Evolutionary conservation across 2,113 vertebrate genomes (phyloP), one percentile per base, ranked within the genome.

Genomic region (Triplophysa rosa): DNA sequence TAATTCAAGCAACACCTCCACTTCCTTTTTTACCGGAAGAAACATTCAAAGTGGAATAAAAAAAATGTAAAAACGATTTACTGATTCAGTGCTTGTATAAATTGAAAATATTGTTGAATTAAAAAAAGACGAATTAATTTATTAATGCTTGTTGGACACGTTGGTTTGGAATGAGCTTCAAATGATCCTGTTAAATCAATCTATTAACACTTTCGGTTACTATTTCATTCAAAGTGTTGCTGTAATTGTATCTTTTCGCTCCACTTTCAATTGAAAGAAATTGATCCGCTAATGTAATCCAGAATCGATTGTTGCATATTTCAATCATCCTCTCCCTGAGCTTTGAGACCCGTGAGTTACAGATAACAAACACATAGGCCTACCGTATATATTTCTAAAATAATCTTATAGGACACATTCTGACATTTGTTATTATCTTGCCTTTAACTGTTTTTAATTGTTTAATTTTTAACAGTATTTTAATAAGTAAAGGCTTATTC

Each of bases 221-320:
- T 45, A 56, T 52, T 49, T 45, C 11, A 21, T 80, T 29, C 45
- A 21, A 64, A 80, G 59, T 72, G 78, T 54, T 37, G 47, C 23
- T 80, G 61, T 56, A 80, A 74, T 59, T 59, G 68, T 72, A 69
- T 72, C 45, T 64, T 80, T 80, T 71, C 68, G n/a, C 59, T 70
- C 29, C 37, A 62, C 78, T 72, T 65, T 72, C 78, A 80, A 40
- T 54, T 72, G 49, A 65, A 71, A 65, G 42, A 40, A 49, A 80
- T 62, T 73, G 79, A 80, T 80, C 79, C 61, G 49, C 23, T 73
- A 80, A 72, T 72, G 68, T 79, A 71, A 62, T 79, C 67, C 26
- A 54, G 40, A 49, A 80, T 80, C 68, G 78, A 72, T 73, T 29
- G 68, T 19, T 58, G 68, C 68, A 73, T 80, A 66, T 72, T 72